Conservation (phyloP, 2,888 invertebrate genomes). For the Clepsis dumicolana region DNA sequence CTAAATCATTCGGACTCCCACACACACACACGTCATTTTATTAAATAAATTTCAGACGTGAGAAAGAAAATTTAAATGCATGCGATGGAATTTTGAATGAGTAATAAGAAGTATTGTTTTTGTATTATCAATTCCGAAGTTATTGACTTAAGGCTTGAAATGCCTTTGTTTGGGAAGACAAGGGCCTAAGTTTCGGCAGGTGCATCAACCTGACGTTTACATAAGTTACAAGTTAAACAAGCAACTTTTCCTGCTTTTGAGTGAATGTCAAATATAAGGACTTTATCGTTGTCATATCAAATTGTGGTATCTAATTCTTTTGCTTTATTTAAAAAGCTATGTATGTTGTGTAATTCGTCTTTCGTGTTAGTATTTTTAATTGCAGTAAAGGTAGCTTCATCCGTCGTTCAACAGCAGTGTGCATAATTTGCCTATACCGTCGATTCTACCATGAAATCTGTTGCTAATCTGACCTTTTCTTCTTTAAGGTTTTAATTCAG, state of each 20-base stretch:
- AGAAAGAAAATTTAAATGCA: constrained; percentile 9
- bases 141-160: background rate
- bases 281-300: background rate
- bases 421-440: background rate
- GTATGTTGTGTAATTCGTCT: background rate
- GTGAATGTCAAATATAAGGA: constrained; percentile 18
- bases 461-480: constrained; percentile 24
- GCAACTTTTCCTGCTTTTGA: constrained; percentile 31
- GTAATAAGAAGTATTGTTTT: background rate
- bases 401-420: background rate
- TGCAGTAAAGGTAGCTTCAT: background rate
- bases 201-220: constrained; percentile 37
- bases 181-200: constrained; percentile 23
- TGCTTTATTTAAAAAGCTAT: background rate
- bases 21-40: constrained; percentile 10
- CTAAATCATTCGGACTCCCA: constrained; percentile 9
- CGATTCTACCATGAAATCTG: constrained; percentile 7
- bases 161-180: background rate
- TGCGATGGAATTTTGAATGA: constrained; percentile 1
- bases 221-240: constrained; percentile 16
- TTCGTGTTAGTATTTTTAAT: background rate
- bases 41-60: background rate
- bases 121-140: background rate
- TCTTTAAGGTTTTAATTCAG: constrained; percentile 4
- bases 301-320: background rate